Base-by-base conservation (phyloP, 1,140 invertebrate species). In the Nephila pilipes region DNA sequence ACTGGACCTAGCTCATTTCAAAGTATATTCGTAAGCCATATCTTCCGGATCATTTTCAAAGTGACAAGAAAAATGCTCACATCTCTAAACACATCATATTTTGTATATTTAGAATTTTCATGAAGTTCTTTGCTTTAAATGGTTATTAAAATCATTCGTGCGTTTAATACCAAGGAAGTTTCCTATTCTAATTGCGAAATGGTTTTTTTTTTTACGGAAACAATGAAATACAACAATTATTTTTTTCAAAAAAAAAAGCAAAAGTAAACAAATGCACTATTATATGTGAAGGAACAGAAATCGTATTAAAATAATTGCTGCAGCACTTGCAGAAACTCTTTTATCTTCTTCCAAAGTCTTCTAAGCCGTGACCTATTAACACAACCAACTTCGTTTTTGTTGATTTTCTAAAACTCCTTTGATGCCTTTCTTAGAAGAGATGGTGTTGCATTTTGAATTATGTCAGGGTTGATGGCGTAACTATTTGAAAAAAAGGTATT, bases 341-440 rank as follows among this genome's bases (percentile, higher is more conserved):
- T 32, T 65, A 32, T 75, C 29, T 36, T 75, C 63, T 75, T 75
- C 65, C 36, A 10, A n/a, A 32, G 1, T 25, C 63, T 32, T 32
- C 69, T 16, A 32, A 32, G 14, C 69, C 69, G 69, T 75, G 69
- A 75, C 69, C 69, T 29, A 75, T 75, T 75, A 32, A 75, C 25
- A 69, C n/a, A 69, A 25, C n/a, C 65, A 25, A 32, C 16, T 32
- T 75, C 58, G 14, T 36, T 75, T 75, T 75, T 75, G 69, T 18
- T 75, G 29, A 29, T 75, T 32, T 75, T 75, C 29, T 18, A 20
- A 18, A 75, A 36, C 69, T 75, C 29, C 32, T 75, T 36, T 6
- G 29, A 16, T 75, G 4, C 6, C 14, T 32, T 75, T 75, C 32
- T 32, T 1, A 5, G 69, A 75, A 36, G 32, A 36, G 29, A 75